A percentile compares a stretch with the other conserved stretches of the same genome.
These are phyloP conservation scores for Pyrrhosoma nymphula DNA, from an alignment of 2,888 invertebrate species.

Conservation along the genomic window DNA sequence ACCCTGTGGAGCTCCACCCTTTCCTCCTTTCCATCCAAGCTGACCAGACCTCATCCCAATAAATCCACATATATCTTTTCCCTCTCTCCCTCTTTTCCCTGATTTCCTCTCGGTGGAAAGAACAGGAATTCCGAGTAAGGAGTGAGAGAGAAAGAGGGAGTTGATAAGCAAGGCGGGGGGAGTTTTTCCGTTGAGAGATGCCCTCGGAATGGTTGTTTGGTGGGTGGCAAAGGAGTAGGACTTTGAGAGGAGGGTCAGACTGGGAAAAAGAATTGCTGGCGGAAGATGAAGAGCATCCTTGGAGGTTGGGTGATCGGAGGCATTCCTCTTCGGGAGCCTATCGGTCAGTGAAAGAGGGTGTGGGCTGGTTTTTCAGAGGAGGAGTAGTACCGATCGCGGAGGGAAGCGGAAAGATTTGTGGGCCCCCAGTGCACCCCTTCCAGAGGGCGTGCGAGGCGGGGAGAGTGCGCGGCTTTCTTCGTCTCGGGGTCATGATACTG, in stretches of 20 bases:
- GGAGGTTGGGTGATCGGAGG: neutral
- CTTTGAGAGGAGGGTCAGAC: neutral
- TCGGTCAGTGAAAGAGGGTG: slow-evolving; percentile 13
- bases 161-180: neutral
- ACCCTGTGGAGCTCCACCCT: neutral
- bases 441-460: neutral
- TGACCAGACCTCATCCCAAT: neutral
- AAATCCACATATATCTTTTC: slow-evolving; percentile 35
- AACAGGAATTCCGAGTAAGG: neutral
- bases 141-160: neutral
- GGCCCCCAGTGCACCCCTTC: neutral
- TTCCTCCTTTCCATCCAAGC: neutral
- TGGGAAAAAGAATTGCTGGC: neutral
- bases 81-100: neutral
- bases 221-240: neutral
- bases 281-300: slow-evolving; percentile 36
- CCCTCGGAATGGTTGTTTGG: neutral
- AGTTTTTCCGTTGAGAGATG: neutral
- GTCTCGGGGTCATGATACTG: neutral
- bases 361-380: neutral
- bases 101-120: neutral
- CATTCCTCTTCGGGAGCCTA: neutral
- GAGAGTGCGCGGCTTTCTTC: neutral
- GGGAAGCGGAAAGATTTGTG: slow-evolving; percentile 53
- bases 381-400: neutral